phyloP scores from a whole-genome alignment of 2,797 vertebrate species.

The Ptychobarbus kaznakovi region DNA sequence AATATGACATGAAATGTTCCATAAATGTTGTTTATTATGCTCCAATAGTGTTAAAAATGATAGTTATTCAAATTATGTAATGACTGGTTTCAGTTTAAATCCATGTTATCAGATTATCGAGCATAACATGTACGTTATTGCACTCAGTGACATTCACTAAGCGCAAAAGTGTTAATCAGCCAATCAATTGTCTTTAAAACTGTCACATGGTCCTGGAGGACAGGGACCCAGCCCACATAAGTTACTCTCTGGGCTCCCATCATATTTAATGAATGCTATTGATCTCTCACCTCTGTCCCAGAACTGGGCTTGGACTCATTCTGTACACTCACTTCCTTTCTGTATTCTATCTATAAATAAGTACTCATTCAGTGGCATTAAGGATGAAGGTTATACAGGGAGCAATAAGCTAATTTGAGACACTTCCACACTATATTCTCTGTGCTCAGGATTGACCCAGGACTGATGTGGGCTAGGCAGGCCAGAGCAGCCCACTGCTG shows the following conservation, averaged over 20 bases:
- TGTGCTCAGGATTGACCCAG: conserved; percentile 4
- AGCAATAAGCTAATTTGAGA: conserved; percentile 13
- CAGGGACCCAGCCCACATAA: background rate
- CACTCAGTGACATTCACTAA: background rate
- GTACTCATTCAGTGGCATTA: conserved; percentile 31
- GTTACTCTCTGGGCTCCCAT: conserved; percentile 4
- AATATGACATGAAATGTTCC: background rate
- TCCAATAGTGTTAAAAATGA: background rate
- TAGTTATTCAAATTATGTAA: background rate
- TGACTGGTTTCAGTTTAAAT: background rate
- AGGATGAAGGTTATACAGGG: conserved; percentile 29
- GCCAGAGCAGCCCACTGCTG: background rate
- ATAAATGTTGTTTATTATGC: background rate
- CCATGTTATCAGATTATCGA: background rate
- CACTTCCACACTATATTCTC: conserved; percentile 12
- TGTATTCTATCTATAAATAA: conserved; percentile 40
- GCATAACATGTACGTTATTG: background rate
- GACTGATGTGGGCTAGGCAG: conserved; percentile 42
- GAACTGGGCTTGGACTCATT: conserved; percentile 31
- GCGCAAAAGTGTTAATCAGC: background rate
- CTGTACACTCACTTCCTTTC: conserved; percentile 19
- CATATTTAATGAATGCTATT: conserved; percentile 18
- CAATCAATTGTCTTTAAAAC: background rate
- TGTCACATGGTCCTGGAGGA: conserved; percentile 27
- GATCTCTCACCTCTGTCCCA: conserved; percentile 45